Evolutionary conservation across 2,797 vertebrate species (phyloP), one percentile per base, ranked within the genome.

Genomic region (Synanceia verrucosa): DNA sequence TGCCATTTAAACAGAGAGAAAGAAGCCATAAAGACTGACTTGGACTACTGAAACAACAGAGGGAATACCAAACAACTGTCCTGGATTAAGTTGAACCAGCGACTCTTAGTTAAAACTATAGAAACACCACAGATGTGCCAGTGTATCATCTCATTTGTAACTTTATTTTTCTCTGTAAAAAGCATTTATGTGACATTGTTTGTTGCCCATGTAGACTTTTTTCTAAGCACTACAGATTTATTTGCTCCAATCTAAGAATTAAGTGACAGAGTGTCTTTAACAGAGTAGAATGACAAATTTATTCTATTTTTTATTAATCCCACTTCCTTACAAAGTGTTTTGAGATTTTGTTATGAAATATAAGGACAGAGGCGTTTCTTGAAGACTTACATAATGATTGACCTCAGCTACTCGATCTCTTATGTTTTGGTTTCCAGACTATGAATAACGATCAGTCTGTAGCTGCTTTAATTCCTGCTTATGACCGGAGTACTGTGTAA

Each of bases 281-380:
- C 58, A 53, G 61, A 73, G 52, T 64, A 69, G 55, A 77, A 63
- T 68, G 59, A 60, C 28, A 50, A 75, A 69, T 65, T 66, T 34
- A 78, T 87, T 89, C 75, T 84, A 73, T 85, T 90, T n/a, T 89
- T 89, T 84, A 87, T 83, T 61, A 44, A 83, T 70, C 57, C 28
- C 3, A 36, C 70, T 72, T 86, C 70, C 70, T 74, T 69, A 44
- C 33, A 19, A 19, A 16, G 8, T 46, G 26, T 58, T 41, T 28
- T 26, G 58, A 72, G 28, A 68, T 70, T 84, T 63, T 62, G 56
- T 92, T 90, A 78, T 86, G 76, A 89, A 85, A 75, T 81, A 29
- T 78, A 74, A 73, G 36, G 31, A 73, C 83, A 82, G 83, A 91
- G 91, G 89, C 82, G 81, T 85, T 82, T 84, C 90, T 90, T 91